A percentile compares a stretch with the other conserved stretches of the same genome.
Evolutionary conservation across 2,797 vertebrate species (phyloP).

Genomic region (Philypnodon macrostomus): DNA sequence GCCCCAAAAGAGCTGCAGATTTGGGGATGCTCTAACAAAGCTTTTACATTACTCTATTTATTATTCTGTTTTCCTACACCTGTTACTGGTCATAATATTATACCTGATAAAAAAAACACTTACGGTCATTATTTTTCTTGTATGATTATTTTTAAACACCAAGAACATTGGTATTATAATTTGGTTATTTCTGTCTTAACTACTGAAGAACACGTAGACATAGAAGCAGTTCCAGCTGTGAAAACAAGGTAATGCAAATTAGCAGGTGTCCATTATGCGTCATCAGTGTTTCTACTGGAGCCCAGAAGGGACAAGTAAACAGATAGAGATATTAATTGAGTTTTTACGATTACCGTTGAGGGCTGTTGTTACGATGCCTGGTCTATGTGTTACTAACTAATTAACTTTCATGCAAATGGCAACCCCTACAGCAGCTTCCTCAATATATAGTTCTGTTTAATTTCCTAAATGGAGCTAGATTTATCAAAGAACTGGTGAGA

Average conservation of each 20-base stretch:
- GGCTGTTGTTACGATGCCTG: too few relatives aligned
- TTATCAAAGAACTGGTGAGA: background rate
- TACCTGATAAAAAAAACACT: background rate
- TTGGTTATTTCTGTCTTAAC: conserved; percentile 1
- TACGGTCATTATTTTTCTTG: conserved; percentile 8
- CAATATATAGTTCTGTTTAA: background rate
- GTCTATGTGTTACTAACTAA: too few relatives aligned
- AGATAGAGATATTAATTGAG: background rate
- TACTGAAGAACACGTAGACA: background rate
- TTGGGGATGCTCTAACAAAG: too few relatives aligned
- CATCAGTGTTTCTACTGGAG: conserved; percentile 1
- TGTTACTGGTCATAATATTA: too few relatives aligned
- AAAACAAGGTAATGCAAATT: background rate
- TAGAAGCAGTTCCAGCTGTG: conserved; percentile 2
- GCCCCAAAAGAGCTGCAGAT: too few relatives aligned
- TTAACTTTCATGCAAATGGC: too few relatives aligned
- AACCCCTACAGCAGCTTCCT: too few relatives aligned
- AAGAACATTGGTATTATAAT: conserved; percentile 1
- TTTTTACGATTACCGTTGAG: background rate
- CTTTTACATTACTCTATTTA: too few relatives aligned
- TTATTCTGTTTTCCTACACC: too few relatives aligned
- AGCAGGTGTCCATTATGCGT: background rate
- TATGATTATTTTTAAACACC: background rate
- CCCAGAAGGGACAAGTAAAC: conserved; percentile 2
- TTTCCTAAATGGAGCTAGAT: background rate